Conservation (phyloP, 2,888 invertebrate genomes). For the Metopia argyrocephala region DNA sequence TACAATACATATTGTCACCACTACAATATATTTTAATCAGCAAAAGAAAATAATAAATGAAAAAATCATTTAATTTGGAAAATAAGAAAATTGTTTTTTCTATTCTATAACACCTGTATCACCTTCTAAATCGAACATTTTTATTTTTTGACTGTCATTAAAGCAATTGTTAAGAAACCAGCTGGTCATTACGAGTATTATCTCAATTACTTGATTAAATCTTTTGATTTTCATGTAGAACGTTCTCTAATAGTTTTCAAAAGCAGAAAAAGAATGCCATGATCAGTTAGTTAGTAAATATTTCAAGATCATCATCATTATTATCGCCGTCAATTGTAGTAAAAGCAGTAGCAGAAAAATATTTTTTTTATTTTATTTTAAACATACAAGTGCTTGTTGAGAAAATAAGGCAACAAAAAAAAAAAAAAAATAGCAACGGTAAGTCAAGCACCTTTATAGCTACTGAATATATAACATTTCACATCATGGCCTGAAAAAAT, state of each 20-base stretch:
- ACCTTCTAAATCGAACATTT: not conserved
- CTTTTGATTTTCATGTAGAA: slow-evolving; percentile 12
- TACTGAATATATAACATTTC: not conserved
- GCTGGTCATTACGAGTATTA: slow-evolving; percentile 24
- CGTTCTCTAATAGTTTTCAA: not conserved
- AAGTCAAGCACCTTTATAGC: not conserved
- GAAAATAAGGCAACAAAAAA: not conserved
- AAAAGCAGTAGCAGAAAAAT: not conserved
- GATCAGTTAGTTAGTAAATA: not conserved
- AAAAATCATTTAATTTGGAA: not conserved
- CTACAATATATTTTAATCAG: not conserved
- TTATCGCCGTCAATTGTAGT: not conserved
- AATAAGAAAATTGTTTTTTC: not conserved
- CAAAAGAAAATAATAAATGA: not conserved
- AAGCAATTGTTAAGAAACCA: slow-evolving; percentile 2
- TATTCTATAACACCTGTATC: not conserved
- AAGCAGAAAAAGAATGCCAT: not conserved
- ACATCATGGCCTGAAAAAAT: not conserved
- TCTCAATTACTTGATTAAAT: slow-evolving; percentile 48
- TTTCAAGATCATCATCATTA: not conserved
- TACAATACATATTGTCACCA: no score
- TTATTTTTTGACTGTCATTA: not conserved
- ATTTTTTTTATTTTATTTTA: no score
- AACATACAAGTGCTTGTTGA: not conserved
- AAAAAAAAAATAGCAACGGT: not conserved